These are phyloP conservation scores for Microhierax caerulescens DNA, from an alignment of 2,797 vertebrate species.

Conservation along the genomic window DNA sequence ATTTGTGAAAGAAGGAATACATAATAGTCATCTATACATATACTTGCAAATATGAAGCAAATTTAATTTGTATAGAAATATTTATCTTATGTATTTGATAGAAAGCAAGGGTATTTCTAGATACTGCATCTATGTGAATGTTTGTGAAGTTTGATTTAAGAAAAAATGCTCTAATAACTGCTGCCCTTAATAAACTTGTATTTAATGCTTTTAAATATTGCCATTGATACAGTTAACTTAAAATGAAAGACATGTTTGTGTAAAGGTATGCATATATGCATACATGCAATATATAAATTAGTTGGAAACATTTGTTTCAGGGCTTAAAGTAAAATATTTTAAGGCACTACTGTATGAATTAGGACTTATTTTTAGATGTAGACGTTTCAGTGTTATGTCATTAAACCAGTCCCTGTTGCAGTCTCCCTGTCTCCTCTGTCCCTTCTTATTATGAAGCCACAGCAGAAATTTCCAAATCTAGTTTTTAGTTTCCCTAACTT, in stretches of 20 bases:
- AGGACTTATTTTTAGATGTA: neutral
- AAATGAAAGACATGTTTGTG: neutral
- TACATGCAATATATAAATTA: neutral
- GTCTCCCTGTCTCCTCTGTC: neutral
- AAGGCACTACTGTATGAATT: neutral
- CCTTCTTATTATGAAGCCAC: neutral
- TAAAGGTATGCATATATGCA: neutral
- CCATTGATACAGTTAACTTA: neutral
- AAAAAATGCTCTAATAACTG: neutral
- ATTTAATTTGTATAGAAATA: neutral
- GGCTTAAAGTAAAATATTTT: neutral
- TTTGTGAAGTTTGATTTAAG: neutral
- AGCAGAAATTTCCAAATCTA: neutral
- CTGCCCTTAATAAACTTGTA: neutral
- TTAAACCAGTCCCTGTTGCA: neutral
- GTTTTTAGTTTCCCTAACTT: neutral
- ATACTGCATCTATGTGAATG: neutral
- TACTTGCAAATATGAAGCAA: neutral
- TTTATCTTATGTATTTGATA: neutral
- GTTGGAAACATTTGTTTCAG: neutral
- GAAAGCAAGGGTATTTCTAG: neutral
- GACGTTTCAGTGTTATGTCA: neutral
- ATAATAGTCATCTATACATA: neutral
- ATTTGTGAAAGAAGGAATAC: neutral
- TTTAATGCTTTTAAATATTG: neutral